phyloP scores from a whole-genome alignment of 2,113 vertebrate species.

The Grus americana region DNA sequence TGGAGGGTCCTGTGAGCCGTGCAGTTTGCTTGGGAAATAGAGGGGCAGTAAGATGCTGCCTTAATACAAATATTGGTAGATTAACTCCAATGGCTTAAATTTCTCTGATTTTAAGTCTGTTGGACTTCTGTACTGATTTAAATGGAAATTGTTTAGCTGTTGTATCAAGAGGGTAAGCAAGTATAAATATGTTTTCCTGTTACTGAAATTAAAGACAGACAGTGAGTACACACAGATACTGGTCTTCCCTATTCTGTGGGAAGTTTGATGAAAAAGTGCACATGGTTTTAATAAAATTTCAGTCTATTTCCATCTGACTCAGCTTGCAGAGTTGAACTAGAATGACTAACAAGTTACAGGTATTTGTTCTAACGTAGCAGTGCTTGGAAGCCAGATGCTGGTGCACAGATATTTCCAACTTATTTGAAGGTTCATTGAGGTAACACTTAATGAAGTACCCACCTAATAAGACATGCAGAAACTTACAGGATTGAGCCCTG shows the following conservation, averaged over 20 bases:
- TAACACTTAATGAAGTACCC: background rate
- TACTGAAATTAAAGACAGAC: background rate
- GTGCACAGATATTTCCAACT: background rate
- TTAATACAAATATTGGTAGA: background rate
- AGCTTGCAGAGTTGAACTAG: background rate
- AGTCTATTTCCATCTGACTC: background rate
- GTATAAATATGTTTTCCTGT: background rate
- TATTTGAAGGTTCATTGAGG: background rate
- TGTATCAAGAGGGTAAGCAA: background rate
- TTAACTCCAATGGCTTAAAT: background rate
- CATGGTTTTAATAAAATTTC: background rate
- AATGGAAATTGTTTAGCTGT: background rate
- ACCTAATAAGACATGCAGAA: background rate
- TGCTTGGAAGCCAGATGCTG: background rate
- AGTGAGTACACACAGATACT: background rate
- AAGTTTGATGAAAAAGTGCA: background rate
- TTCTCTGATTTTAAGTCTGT: background rate
- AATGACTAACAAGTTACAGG: background rate
- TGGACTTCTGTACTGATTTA: background rate
- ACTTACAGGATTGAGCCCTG: background rate
- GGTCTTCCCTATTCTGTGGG: background rate
- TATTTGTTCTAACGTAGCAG: background rate
- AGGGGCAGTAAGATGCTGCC: background rate
- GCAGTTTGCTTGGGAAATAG: background rate
- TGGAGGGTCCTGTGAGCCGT: background rate